These are phyloP conservation scores for Oncorhynchus keta DNA, from an alignment of 2,113 vertebrate species.

Conservation along the genomic window DNA sequence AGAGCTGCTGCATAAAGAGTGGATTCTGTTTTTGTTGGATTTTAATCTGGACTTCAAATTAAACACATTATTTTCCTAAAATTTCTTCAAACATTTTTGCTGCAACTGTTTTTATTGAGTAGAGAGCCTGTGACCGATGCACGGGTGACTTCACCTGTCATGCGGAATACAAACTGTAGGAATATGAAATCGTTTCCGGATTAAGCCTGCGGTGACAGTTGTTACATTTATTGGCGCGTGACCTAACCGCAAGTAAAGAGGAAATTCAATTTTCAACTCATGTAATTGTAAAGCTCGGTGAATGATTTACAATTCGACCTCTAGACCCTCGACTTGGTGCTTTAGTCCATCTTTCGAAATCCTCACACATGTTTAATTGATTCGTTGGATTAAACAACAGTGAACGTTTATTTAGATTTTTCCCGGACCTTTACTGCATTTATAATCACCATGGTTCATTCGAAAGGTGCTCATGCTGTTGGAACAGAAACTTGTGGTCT, in stretches of 20 bases:
- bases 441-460: constrained; percentile 11
- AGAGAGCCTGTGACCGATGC: neutral
- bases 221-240: constrained; percentile 50
- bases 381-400: constrained; percentile 9
- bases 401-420: neutral
- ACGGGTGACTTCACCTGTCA: constrained; percentile 18
- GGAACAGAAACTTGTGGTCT: constrained; percentile 25
- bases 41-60: neutral
- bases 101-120: neutral
- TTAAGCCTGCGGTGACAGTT: constrained; percentile 28
- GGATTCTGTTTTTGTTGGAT: constrained; percentile 24
- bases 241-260: constrained; percentile 17
- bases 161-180: constrained; percentile 4
- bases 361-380: neutral
- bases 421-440: constrained; percentile 12
- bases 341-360: neutral
- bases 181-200: constrained; percentile 6
- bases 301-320: constrained; percentile 65
- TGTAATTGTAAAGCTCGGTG: constrained; percentile 43
- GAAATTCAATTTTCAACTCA: constrained; percentile 66
- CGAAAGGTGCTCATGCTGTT: constrained; percentile 16
- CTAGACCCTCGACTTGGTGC: neutral
- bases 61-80: constrained; percentile 5
- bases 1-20: constrained; percentile 36
- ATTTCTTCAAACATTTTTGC: neutral